phyloP scores from a whole-genome alignment of 1,140 invertebrate genomes.

The Carcinoscorpius rotundicauda region DNA sequence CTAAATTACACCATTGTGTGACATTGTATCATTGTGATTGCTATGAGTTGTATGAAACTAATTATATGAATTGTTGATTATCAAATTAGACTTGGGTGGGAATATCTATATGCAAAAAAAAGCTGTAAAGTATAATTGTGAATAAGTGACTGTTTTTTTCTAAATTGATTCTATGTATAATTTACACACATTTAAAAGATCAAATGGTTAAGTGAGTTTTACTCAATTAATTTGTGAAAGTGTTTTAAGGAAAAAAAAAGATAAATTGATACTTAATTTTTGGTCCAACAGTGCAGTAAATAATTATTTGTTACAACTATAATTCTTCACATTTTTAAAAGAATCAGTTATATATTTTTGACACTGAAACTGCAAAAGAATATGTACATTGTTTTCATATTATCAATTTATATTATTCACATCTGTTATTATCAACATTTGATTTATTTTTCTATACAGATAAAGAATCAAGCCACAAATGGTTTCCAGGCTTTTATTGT shows the following conservation, averaged over 20 bases:
- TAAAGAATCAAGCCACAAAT: conserved; percentile 79
- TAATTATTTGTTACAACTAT: neutral
- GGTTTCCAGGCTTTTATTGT: conserved; percentile 88
- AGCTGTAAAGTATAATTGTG: no score
- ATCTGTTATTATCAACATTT: neutral
- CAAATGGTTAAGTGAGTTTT: no score
- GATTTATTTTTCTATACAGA: conserved; percentile 38
- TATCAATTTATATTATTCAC: conserved; percentile 2
- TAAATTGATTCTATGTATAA: no score
- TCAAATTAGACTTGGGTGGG: no score
- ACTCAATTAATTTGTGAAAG: no score
- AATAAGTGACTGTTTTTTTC: no score
- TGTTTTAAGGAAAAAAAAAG: neutral
- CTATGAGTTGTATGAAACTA: no score
- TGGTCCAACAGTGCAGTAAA: neutral
- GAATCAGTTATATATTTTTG: conserved; percentile 2
- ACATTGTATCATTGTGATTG: no score
- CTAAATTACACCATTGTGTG: no score
- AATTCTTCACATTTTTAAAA: neutral
- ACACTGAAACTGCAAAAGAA: neutral
- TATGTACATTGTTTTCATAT: neutral
- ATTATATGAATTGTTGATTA: no score
- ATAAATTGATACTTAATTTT: conserved; percentile 1
- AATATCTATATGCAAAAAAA: no score
- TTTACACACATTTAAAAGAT: no score